Evolutionary conservation across 1,140 invertebrate genomes (phyloP), one percentile per base, ranked within the genome.

Genomic region (Aphelenchoides avenae): DNA sequence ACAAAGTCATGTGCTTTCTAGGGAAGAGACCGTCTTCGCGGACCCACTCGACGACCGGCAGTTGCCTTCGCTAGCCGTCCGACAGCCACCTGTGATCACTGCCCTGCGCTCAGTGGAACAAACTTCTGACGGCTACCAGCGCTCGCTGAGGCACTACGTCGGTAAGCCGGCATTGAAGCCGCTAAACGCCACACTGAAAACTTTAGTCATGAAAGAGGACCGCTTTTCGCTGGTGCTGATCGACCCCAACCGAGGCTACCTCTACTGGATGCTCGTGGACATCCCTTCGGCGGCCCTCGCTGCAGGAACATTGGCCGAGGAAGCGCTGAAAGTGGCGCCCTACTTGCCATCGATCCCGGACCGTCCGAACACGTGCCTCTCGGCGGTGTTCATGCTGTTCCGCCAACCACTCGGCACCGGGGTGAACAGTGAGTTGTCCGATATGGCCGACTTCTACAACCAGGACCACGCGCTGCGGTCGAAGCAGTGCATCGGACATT

Each of bases 231-330:
- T 76, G 13, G 59, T 75, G 15, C 36, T 76, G 39, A 54, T 73
- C 31, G 68, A 73, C 44, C 66, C 71, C 2, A 31, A 55, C 20
- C 40, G 37, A 4, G 50, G 57, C n/a, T 52, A 61, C 20, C 52
- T 73, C 1, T 57, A 64, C 50, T 73, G 71, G 71, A 20, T 76
- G 30, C 33, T 77, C 6, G 54, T 58, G 3, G 71, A 73, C 42
- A 61, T 73, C 49, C 50, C 73, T 18, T 29, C 70, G 0, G 68
- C 55, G n/a, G 50, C 57, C 18, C 42, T 73, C 15, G 57, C 57
- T 34, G 43, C 55, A 15, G 71, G 67, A 34, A 56, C 53, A 26
- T 37, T 56, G 5, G 30, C 39, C 18, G 52, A 57, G 20, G 73
- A 56, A 24, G 34, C 36, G 20, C 53, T 36, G 34, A 42, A 52